A percentile compares a stretch with the other conserved stretches of the same genome.
These are phyloP conservation scores for Malurus melanocephalus DNA, from an alignment of 2,113 vertebrate genomes.

Conservation along the genomic window DNA sequence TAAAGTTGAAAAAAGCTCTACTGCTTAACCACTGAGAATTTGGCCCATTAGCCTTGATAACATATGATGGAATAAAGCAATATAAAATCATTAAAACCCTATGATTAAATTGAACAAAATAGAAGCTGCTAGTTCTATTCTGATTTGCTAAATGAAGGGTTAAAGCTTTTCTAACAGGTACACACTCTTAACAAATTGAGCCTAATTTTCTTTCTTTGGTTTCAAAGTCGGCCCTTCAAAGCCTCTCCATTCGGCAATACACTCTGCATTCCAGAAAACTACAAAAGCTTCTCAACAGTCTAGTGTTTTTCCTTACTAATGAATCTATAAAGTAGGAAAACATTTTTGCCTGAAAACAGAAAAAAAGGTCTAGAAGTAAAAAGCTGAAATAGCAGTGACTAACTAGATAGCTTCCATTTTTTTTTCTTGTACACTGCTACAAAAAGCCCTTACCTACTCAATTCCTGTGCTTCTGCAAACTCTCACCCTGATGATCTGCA, in stretches of 20 bases:
- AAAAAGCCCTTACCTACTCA: neutral
- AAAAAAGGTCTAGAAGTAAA: neutral
- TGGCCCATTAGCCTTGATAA: neutral
- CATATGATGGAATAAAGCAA: neutral
- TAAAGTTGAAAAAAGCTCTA: neutral
- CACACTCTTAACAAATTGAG: neutral
- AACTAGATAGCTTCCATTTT: neutral
- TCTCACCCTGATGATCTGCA: fast-evolving
- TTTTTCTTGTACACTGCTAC: too few relatives aligned
- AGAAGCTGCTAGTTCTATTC: neutral
- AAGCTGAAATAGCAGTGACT: neutral
- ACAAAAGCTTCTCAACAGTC: too few relatives aligned
- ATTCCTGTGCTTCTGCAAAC: neutral
- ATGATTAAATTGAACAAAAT: neutral
- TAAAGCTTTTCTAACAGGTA: neutral
- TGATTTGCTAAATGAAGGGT: neutral
- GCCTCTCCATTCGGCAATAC: fast-evolving
- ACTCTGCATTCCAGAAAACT: neutral
- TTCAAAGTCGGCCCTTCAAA: neutral
- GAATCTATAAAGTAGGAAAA: neutral
- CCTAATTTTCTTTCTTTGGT: neutral
- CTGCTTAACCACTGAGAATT: neutral
- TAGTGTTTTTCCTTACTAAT: neutral
- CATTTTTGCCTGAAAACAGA: neutral
- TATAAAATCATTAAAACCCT: neutral